Evolutionary conservation across 2,888 invertebrate species (phyloP), one percentile per base, ranked within the genome.

Genomic region (Ormyrus pomaceus): DNA sequence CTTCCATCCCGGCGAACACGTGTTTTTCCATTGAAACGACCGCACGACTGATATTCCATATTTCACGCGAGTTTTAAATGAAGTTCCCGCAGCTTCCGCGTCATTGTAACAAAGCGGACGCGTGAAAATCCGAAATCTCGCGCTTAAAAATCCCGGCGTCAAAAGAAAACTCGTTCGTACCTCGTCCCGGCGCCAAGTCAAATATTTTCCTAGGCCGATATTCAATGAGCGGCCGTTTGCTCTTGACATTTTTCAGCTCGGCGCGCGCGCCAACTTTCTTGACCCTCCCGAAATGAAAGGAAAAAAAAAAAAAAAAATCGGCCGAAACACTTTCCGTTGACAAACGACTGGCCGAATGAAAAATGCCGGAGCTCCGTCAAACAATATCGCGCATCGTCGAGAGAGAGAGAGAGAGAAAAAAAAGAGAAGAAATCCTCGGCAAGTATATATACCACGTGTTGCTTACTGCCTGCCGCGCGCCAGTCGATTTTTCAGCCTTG

Each of bases 401-500:
- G 1, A 59, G 5, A 48, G 34, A 34, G 7, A 11, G 11, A 55
- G 69, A 45, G 11, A 5, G n/a, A 56, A 7, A 55, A 7, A 55
- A 66, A 53, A 66, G 13, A 8, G 34, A 50, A 34, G 34, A 46
- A 48, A 11, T 48, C 11, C 5, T 34, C n/a, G 53, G 9, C 11
- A 56, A 8, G 61, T 19, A 50, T 34, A 34, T 34, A 34, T 6
- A 55, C 79, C 74, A 79, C 79, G 74, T 79, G 79, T 79, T 79
- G 79, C 74, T 79, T 79, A 74, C 74, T 69, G 61, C 50, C 10
- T 34, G 8, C 50, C 13, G 50, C 48, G 7, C 48, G 7, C 61
- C 50, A 50, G 71, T 66, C 72, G 46, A 72, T 75, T 76, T 80
- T 80, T 76, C 66, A 9, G 50, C 50, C 53, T 59, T 76, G 80